phyloP scores from a whole-genome alignment of 2,888 invertebrate genomes.

The Pristionchus mayeri region DNA sequence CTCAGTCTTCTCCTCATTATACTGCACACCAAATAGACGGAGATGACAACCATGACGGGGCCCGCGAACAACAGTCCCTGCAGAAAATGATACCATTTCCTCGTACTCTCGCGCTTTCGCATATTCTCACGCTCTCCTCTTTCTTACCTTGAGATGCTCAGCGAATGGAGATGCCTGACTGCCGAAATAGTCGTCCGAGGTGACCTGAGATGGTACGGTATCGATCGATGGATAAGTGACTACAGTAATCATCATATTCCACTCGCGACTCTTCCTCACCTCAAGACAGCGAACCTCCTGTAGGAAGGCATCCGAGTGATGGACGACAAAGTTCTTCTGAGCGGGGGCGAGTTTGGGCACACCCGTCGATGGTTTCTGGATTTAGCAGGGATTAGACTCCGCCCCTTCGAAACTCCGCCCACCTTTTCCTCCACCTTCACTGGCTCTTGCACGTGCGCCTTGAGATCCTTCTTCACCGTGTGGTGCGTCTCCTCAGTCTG shows the following conservation, averaged over 20 bases:
- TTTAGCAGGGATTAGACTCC: not conserved
- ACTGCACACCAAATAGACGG: not conserved
- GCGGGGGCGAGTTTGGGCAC: not conserved
- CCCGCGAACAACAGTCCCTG: constrained; percentile 13
- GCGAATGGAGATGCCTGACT: not conserved
- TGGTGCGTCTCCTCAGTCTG: not conserved
- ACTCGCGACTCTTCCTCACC: not conserved
- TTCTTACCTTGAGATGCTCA: not conserved
- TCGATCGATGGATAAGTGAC: not conserved
- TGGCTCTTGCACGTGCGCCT: not conserved
- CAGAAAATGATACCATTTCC: not conserved
- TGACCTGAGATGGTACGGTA: not conserved
- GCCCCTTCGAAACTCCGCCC: constrained; percentile 13
- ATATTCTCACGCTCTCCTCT: not conserved
- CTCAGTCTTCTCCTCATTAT: not conserved
- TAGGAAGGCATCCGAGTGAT: not conserved
- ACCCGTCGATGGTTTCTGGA: not conserved
- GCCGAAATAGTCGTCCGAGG: constrained; percentile 30
- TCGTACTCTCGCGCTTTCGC: not conserved
- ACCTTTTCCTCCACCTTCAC: constrained; percentile 5
- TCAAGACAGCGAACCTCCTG: constrained; percentile 1
- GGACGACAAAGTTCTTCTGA: not conserved
- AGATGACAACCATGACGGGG: not conserved
- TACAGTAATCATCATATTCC: not conserved
- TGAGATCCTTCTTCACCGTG: constrained; percentile 25